Base-by-base conservation (phyloP, 2,113 vertebrate species). In the Emberiza fucata region DNA sequence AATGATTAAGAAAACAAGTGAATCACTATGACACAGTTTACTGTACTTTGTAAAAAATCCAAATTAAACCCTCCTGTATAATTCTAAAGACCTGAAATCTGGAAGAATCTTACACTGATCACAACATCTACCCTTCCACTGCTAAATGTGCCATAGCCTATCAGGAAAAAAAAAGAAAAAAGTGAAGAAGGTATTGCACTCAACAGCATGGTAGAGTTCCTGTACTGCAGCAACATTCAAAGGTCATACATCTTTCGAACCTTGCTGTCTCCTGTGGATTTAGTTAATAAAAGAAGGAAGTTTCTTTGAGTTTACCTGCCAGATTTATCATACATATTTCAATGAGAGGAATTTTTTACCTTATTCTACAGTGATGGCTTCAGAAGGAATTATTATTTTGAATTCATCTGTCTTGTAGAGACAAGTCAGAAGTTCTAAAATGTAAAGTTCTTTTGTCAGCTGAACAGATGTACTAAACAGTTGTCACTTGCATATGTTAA, bases 211-310 rank as follows among this genome's bases (percentile, higher is more conserved):
- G 56, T 17, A 42, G 35, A 77, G 33, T 60, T 89, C 28, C 51
- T 48, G 60, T 69, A 70, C 42, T 92, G 24, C 63, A 84, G 79
- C 27, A 59, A 24, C 0, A 0, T 42, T 66, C 61, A 59, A 57
- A 20, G 51, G 73, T 51, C 76, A 95, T 96, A 86, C 31, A 96
- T 97, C 95, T 96, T 75, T 72, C 60, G 94, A 89, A 95, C 63
- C 63, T 83, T 53, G 29, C 63, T 81, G 70, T 96, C 85, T 97
- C 88, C 39, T 66, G 78, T 92, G 95, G 93, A 79, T 92, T 97
- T 86, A 95, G 77, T 91, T 96, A 95, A 96, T 92, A 97, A 96
- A 56, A 88, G 86, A 87, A 94, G 90, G 81, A 97, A 94, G 78
- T 95, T 97, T 94, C 87, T 76, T 90, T 95, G 82, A 89, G 81